Conservation (phyloP, 2,113 vertebrate genomes). For the Syngnathoides biaculeatus region DNA sequence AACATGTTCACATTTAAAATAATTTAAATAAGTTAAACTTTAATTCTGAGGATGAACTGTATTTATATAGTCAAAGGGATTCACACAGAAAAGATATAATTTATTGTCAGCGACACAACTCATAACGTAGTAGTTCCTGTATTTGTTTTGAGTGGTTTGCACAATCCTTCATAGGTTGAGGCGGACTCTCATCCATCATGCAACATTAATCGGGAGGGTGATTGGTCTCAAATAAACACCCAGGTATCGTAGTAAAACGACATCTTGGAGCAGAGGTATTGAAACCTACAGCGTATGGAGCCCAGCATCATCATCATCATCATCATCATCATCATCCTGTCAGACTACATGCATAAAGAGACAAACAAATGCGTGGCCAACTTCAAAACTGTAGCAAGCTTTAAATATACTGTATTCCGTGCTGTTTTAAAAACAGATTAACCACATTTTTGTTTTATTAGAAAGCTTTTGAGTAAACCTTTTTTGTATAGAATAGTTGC, state of each 20-base stretch:
- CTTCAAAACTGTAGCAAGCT: background rate
- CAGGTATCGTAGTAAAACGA: background rate
- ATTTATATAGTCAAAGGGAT: background rate
- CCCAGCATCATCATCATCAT: background rate
- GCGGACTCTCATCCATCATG: background rate
- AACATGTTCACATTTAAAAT: background rate
- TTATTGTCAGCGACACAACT: background rate
- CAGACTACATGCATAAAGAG: background rate
- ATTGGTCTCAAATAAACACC: background rate
- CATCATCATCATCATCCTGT: background rate
- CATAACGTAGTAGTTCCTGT: background rate
- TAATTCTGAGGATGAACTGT: background rate
- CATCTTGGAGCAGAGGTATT: background rate
- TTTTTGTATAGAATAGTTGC: background rate
- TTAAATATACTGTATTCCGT: background rate
- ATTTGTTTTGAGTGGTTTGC: background rate
- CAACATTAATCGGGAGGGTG: background rate
- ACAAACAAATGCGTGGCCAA: background rate
- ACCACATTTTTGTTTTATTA: background rate
- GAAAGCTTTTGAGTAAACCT: background rate
- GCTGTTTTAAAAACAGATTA: background rate
- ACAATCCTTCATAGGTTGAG: background rate
- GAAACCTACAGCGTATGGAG: background rate
- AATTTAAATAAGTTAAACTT: background rate
- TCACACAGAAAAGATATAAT: slow-evolving; percentile 3